Percentiles rank a stretch among this genome's conserved stretches.
Conservation (phyloP, 2,797 vertebrate genomes). For the Danio tinwini region DNA sequence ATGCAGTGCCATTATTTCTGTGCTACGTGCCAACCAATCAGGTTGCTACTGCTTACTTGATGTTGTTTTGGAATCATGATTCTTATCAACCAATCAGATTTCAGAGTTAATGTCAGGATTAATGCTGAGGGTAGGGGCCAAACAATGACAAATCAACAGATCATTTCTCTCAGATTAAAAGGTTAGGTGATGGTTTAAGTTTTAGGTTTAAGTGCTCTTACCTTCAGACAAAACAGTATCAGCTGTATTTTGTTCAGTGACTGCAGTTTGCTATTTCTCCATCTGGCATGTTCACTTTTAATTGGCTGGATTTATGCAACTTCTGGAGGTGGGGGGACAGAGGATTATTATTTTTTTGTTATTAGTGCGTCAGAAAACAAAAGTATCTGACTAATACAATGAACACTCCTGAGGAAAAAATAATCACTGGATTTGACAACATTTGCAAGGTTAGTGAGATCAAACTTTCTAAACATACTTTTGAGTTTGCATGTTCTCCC, state of each 20-base stretch:
- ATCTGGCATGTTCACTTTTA: conserved; percentile 28
- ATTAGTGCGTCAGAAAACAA: neutral
- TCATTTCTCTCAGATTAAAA: neutral
- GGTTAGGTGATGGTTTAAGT: neutral
- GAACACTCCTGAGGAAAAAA: neutral
- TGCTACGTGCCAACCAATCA: neutral
- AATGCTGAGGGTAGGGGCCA: neutral
- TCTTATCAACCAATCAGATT: conserved; percentile 7
- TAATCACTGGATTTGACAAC: conserved; percentile 9
- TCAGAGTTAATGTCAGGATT: conserved; percentile 9
- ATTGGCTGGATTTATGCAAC: conserved; percentile 14
- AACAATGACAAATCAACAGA: neutral
- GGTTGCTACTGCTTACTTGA: neutral
- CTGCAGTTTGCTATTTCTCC: conserved; percentile 16
- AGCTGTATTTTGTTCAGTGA: conserved; percentile 26
- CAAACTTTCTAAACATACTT: neutral
- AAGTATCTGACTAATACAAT: conserved; percentile 3
- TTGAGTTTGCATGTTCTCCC: too few species aligned
- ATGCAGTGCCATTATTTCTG: neutral
- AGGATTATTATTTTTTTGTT: conserved; percentile 2
- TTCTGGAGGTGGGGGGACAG: conserved; percentile 15
- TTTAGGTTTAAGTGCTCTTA: conserved; percentile 9
- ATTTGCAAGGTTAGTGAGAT: neutral
- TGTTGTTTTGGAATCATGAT: neutral
- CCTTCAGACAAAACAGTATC: conserved; percentile 7